Base-by-base conservation (phyloP, 2,888 invertebrate genomes). In the Brenthis daphne region DNA sequence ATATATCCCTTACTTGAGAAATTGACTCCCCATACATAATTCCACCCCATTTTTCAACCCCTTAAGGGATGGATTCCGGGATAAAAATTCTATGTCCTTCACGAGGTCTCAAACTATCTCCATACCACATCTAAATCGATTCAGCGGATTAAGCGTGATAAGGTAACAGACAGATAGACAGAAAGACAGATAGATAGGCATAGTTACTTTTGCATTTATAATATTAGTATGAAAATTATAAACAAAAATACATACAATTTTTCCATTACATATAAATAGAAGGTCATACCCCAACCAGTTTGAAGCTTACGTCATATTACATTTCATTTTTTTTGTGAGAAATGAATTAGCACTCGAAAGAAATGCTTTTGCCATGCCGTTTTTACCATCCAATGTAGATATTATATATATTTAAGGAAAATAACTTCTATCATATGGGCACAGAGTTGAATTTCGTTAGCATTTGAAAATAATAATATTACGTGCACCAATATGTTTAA, bases 271-370 rank as follows among this genome's bases (percentile, higher is more conserved):
- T 14, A 47, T 33, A 51, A 63, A n/a, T 6, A 63, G 63, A 76
- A 78, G 76, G 76, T 77, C 76, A 73, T 47, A 67, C 68, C 16
- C 55, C 13, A 73, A 75, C 76, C 74, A 70, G 76, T 77, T 73
- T 72, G 48, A 75, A 70, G 77, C 79, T 85, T 85, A 84, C 84
- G 84, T 85, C 85, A 85, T 82, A 79, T 79, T 79, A 80, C 79
- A 78, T 75, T 71, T 77, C 67, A 56, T 72, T 61, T 55, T 55
- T 73, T 75, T 74, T 74, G 51, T 66, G 60, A 70, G 72, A 71
- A 73, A 80, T 76, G 73, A 75, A 74, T 74, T 77, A 81, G 73
- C 79, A 77, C 78, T 77, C 75, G 66, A 77, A 43, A 81, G 83
- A 85, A 83, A 84, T 85, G 79, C 74, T 80, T 77, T 77, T 73